A percentile compares a stretch with the other conserved stretches of the same genome.
phyloP scores from a whole-genome alignment of 2,113 vertebrate genomes.

The Pituophis catenifer region DNA sequence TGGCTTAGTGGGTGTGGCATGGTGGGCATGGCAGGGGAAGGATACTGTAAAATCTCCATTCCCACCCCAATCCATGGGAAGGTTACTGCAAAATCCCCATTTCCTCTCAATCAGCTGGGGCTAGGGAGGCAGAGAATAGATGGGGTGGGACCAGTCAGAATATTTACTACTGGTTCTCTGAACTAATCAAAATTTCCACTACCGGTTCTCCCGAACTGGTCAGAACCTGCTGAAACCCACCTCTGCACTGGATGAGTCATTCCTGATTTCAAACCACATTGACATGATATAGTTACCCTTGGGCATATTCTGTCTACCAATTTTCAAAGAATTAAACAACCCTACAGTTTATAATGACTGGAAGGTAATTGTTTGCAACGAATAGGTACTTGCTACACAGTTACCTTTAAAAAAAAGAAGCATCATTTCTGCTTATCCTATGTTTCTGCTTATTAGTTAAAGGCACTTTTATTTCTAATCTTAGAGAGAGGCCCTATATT shows the following conservation, averaged over 20 bases:
- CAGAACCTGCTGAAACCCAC: no score
- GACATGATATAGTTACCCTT: not conserved
- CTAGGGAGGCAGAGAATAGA: no score
- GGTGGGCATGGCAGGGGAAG: no score
- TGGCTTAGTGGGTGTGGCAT: no score
- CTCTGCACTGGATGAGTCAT: slow-evolving; percentile 36
- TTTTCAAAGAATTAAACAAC: slow-evolving; percentile 12
- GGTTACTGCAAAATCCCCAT: no score
- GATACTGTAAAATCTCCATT: no score
- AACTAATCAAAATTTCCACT: no score
- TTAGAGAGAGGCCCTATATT: not conserved
- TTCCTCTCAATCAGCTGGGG: no score
- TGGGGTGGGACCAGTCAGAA: no score
- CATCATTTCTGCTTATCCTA: not conserved
- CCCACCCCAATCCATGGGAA: no score
- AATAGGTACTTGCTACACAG: not conserved
- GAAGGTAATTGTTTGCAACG: not conserved
- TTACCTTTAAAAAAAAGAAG: not conserved
- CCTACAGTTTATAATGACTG: not conserved
- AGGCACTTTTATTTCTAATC: not conserved
- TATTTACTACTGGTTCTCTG: no score
- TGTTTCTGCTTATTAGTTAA: not conserved
- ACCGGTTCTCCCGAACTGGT: no score
- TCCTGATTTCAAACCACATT: slow-evolving; percentile 27
- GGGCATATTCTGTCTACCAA: not conserved